Evolutionary conservation across 2,113 vertebrate species (phyloP).

Genomic region (Ovis canadensis): DNA sequence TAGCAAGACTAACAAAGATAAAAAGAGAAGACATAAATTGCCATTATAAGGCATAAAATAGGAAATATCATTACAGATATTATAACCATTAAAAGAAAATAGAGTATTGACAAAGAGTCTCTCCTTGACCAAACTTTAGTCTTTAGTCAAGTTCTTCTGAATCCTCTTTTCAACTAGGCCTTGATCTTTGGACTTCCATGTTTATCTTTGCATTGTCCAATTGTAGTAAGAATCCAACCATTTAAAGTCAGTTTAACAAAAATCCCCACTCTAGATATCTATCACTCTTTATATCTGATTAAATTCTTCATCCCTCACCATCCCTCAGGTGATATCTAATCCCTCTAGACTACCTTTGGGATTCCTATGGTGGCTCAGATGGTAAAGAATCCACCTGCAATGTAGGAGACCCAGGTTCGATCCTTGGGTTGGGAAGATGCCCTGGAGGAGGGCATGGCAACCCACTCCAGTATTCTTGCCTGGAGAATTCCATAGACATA

Average conservation of each 20-base stretch:
- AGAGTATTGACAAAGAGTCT: neutral
- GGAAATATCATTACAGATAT: neutral
- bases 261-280: neutral
- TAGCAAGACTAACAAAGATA: neutral
- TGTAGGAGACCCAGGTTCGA: neutral
- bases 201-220: neutral
- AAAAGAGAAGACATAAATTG: neutral
- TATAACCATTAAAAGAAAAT: neutral
- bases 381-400: neutral
- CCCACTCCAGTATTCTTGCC: neutral
- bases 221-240: neutral
- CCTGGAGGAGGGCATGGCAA: neutral
- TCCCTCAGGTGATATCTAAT: neutral
- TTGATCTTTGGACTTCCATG: neutral
- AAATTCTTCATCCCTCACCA: neutral
- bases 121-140: neutral
- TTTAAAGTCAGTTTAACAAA: neutral
- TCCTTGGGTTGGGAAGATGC: neutral
- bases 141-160: neutral
- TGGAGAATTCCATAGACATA: neutral
- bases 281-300: neutral
- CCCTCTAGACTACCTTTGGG: neutral
- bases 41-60: neutral
- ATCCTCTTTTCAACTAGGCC: neutral
- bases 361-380: neutral